Percentiles rank a stretch among this genome's conserved stretches.
These are phyloP conservation scores for Caenorhabditis angaria DNA, from an alignment of 2,888 invertebrate genomes.

Conservation along the genomic window DNA sequence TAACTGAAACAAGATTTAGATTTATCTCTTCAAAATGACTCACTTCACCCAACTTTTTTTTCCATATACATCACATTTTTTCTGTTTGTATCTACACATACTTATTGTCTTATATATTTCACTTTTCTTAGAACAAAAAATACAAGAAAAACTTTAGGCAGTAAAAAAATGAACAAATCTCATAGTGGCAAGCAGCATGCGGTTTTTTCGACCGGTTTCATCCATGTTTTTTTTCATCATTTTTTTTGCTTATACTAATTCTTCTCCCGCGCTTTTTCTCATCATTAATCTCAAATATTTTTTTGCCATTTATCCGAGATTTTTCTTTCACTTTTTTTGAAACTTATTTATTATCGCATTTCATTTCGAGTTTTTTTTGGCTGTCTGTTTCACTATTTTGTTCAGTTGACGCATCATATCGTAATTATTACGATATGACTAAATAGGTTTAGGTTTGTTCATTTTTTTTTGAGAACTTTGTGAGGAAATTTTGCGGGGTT, in stretches of 20 bases:
- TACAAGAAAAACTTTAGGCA: not conserved
- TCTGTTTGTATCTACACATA: no score
- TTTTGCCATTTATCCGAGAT: constrained; percentile 4
- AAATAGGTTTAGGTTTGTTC: no score
- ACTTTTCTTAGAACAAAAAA: not conserved
- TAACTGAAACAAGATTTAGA: no score
- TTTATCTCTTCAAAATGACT: no score
- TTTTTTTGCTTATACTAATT: not conserved
- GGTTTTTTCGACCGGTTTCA: not conserved
- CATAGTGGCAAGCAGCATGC: not conserved
- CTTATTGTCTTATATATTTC: not conserved
- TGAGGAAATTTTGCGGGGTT: no score
- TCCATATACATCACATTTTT: no score
- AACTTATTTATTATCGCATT: not conserved
- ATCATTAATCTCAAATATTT: no score
- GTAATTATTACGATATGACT: not conserved
- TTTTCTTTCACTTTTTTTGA: no score
- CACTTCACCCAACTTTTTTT: no score
- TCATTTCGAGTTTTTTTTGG: not conserved
- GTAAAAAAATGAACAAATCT: not conserved
- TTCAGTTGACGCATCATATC: not conserved
- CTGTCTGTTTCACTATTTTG: not conserved
- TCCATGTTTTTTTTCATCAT: constrained; percentile 4
- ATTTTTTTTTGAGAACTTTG: no score
- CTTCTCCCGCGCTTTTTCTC: not conserved